These are phyloP conservation scores for Varanus komodoensis DNA, from an alignment of 2,113 vertebrate genomes.

Conservation along the genomic window DNA sequence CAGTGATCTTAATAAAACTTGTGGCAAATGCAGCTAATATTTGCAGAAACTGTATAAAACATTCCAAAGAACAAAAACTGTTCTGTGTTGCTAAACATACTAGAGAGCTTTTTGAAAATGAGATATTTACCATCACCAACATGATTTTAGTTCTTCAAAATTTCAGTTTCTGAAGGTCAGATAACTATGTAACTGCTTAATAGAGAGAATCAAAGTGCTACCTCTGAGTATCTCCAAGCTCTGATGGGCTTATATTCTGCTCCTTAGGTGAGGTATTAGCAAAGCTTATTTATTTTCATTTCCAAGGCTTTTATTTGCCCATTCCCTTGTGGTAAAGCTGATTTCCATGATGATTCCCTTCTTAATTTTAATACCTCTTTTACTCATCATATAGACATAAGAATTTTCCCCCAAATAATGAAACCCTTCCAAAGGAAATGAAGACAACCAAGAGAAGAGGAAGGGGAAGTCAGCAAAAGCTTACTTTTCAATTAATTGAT, in stretches of 20 bases:
- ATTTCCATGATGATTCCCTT: slow-evolving; percentile 98
- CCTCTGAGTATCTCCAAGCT: slow-evolving; percentile 82
- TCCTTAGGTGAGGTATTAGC: slow-evolving; percentile 99
- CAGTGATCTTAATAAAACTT: slow-evolving; percentile 78
- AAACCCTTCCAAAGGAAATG: slow-evolving; percentile 88
- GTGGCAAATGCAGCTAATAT: slow-evolving; percentile 76
- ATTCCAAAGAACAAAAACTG: slow-evolving; percentile 67
- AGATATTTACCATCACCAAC: slow-evolving; percentile 75
- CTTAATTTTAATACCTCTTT: slow-evolving; percentile 99
- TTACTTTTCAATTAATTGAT: slow-evolving; percentile 95
- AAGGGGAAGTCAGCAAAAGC: slow-evolving; percentile 90
- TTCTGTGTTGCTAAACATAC: slow-evolving; percentile 59
- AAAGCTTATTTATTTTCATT: slow-evolving; percentile 99
- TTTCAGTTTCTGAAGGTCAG: slow-evolving; percentile 90
- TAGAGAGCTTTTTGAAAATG: slow-evolving; percentile 69
- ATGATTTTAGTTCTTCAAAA: slow-evolving; percentile 78
- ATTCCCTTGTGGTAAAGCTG: slow-evolving; percentile 95
- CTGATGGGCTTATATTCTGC: slow-evolving; percentile 83
- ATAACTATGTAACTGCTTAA: slow-evolving; percentile 87
- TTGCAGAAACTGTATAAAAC: slow-evolving; percentile 74
- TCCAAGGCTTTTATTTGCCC: slow-evolving; percentile 95
- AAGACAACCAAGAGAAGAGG: slow-evolving; percentile 86
- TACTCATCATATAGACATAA: slow-evolving; percentile 98
- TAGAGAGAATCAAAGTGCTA: slow-evolving; percentile 86
- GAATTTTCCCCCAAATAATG: slow-evolving; percentile 91